A percentile compares a stretch with the other conserved stretches of the same genome.
Evolutionary conservation across 2,797 vertebrate species (phyloP).

Genomic region (Aselliscus stoliczkanus): DNA sequence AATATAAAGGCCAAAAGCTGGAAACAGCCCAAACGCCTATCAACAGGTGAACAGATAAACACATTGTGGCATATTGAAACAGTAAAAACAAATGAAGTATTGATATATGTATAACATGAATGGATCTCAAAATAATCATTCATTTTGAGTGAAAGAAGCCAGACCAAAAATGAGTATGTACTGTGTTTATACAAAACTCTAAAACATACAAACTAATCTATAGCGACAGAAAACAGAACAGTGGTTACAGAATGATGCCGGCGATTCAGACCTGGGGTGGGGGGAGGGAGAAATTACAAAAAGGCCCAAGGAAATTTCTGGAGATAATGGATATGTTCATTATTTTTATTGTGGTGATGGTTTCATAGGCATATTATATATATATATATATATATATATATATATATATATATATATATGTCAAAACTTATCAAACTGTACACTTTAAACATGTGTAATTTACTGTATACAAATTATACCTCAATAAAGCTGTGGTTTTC

Average conservation of each 20-base stretch:
- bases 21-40: neutral
- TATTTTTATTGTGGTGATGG: neutral
- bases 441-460: neutral
- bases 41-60: neutral
- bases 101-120: neutral
- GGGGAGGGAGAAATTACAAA: neutral
- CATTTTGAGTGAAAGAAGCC: slow-evolving; percentile 28
- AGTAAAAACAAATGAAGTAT: slow-evolving; percentile 1
- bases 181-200: neutral
- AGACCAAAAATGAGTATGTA: neutral
- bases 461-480: neutral
- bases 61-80: neutral
- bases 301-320: neutral
- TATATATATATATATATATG: no score
- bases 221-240: neutral
- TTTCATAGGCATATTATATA: no score
- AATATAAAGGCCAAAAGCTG: neutral
- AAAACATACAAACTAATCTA: neutral
- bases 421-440: neutral
- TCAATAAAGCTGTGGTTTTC: neutral
- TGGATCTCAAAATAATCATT: slow-evolving; percentile 11
- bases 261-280: neutral
- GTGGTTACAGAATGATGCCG: neutral
- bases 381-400: no score
- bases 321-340: neutral